Conservation (phyloP, 2,113 vertebrate genomes). For the Butorides virescens region DNA sequence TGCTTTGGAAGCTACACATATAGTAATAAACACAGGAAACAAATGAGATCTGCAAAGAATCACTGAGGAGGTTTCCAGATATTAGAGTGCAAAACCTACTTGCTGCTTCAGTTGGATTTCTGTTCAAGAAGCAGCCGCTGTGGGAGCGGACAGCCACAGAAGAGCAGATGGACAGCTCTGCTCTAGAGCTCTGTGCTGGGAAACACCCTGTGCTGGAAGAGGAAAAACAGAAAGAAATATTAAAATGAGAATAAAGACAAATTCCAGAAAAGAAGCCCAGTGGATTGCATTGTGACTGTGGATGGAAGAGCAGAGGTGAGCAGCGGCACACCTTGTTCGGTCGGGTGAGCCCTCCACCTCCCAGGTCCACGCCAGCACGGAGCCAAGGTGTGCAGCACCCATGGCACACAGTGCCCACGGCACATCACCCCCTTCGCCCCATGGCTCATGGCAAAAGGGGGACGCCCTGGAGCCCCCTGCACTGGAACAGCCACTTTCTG, state of each 20-base stretch:
- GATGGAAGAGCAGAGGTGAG: not conserved
- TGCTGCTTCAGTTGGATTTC: not conserved
- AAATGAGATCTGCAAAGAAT: not conserved
- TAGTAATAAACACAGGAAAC: not conserved
- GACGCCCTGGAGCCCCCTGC: not conserved
- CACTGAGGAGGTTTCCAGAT: not conserved
- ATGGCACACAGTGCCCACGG: not conserved
- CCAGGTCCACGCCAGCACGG: not conserved
- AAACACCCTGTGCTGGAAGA: not conserved
- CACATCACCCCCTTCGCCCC: not conserved
- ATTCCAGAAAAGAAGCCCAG: not conserved
- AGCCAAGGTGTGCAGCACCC: not conserved
- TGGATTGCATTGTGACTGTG: not conserved
- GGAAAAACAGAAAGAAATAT: not conserved
- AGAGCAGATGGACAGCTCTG: not conserved
- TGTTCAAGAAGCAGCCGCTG: not conserved
- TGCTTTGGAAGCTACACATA: not conserved
- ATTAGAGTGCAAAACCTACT: not conserved
- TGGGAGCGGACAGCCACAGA: not conserved
- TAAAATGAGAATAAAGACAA: not conserved
- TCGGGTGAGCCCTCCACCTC: not conserved
- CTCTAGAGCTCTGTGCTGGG: not conserved
- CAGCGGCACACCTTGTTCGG: accelerated
- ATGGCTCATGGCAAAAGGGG: accelerated
- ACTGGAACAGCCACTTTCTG: not conserved